Evolutionary conservation across 1,140 invertebrate species (phyloP).

Genomic region (Zaprionus ornatus): DNA sequence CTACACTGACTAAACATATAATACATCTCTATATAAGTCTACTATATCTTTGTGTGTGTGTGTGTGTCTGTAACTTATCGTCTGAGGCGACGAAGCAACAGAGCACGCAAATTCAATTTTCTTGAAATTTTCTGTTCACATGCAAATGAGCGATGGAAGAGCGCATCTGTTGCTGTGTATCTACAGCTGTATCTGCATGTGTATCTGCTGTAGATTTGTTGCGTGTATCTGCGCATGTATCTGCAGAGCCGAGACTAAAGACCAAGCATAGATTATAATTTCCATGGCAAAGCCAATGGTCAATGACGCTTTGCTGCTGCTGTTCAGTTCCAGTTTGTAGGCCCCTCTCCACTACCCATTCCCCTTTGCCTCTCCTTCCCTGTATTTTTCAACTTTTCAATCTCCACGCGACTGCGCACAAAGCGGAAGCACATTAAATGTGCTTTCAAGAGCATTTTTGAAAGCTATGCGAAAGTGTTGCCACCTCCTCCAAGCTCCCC

Average conservation of each 20-base stretch:
- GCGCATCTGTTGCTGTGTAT: background rate
- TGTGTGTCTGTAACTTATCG: background rate
- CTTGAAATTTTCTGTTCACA: slow-evolving; percentile 9
- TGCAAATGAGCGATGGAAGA: slow-evolving; percentile 11
- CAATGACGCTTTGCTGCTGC: background rate
- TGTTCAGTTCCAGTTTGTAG: slow-evolving; percentile 1
- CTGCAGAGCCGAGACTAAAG: background rate
- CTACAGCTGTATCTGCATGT: background rate
- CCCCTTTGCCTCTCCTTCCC: background rate
- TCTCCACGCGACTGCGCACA: slow-evolving; percentile 51
- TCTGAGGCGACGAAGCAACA: background rate
- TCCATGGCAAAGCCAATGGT: background rate
- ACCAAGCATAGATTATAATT: slow-evolving; percentile 6
- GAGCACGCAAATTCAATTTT: slow-evolving; percentile 25
- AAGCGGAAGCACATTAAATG: slow-evolving; percentile 52
- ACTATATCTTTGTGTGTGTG: background rate
- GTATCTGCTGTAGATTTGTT: slow-evolving; percentile 14
- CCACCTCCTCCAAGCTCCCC: background rate
- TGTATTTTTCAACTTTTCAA: background rate
- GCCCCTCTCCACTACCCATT: background rate
- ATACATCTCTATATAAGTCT: background rate
- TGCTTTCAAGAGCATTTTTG: slow-evolving; percentile 43
- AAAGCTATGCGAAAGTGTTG: slow-evolving; percentile 51
- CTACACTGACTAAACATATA: slow-evolving; percentile 10
- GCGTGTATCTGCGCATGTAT: slow-evolving; percentile 4